Percentiles rank a stretch among this genome's conserved stretches.
These are phyloP conservation scores for Hemicentrotus pulcherrimus DNA, from an alignment of 35 echinoderm and acorn worm genomes.

Conservation along the genomic window DNA sequence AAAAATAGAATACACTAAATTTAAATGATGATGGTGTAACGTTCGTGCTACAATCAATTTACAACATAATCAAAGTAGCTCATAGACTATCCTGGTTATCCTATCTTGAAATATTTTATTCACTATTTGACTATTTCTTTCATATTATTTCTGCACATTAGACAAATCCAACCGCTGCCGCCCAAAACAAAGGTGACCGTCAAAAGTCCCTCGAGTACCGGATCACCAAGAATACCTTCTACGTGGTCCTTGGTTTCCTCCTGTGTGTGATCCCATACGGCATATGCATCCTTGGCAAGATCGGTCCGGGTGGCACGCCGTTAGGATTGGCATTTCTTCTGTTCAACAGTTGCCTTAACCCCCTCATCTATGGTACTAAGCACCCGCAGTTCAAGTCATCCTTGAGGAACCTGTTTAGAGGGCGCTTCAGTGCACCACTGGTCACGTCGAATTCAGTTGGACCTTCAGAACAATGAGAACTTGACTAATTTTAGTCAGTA, in stretches of 20 bases:
- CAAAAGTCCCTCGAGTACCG: background rate
- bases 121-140: too few species aligned
- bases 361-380: constrained; percentile 32
- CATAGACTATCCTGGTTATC: too few species aligned
- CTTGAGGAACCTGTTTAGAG: background rate
- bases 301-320: background rate
- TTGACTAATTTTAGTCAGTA: too few species aligned
- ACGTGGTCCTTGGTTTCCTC: constrained; percentile 43
- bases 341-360: constrained; percentile 38
- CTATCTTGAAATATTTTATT: too few species aligned
- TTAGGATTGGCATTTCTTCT: background rate
- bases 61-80: too few species aligned
- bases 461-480: background rate
- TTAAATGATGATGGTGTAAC: too few species aligned
- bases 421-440: background rate
- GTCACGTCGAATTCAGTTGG: background rate
- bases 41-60: too few species aligned
- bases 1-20: too few species aligned
- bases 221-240: constrained; percentile 41
- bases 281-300: background rate
- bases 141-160: background rate
- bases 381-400: constrained; percentile 15
- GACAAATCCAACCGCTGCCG: background rate
- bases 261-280: constrained; percentile 37
- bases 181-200: background rate